Base-by-base conservation (phyloP, 2,113 vertebrate species). In the Platysteira castanea region DNA sequence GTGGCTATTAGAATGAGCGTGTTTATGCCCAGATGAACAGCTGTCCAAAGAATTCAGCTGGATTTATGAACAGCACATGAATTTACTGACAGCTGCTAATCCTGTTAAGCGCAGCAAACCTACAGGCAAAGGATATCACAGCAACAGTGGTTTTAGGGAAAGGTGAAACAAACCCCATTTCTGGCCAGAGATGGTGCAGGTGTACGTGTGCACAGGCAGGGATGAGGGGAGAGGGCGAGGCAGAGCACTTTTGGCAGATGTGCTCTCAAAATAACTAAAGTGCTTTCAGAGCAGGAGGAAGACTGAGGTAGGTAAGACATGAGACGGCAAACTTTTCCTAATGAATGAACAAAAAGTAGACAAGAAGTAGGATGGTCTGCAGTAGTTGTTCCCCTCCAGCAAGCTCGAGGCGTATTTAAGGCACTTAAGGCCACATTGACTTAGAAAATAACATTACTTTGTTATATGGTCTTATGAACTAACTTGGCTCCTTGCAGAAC, bases 401-500 rank as follows among this genome's bases (percentile, higher is more conserved):
- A 65, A 74, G 84, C 95, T 97, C 11, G 0, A 93, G 96, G 93
- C 67, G 15, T 54, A 91, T 95, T 97, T 96, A 89, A 96, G 81
- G 96, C 90, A 95, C 70, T 96, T 95, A 97, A 95, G 84, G 90
- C 71, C 90, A 94, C 71, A 86, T 86, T 90, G 92, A 3, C 90
- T 92, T 91, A 94, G 57, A 92, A 96, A 97, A 95, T 92, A 96
- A 71, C 94, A 88, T 95, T 52, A 73, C 91, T 97, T 96, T 97
- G 89, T 97, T 97, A 91, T 86, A 0, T 75, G 81, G 92, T 96
- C 85, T 94, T 91, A 91, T 37, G 91, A 93, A 91, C 88, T 97
- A 96, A 96, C 89, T 94, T 96, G 76, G 73, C 76, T 95, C 95
- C 88, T 96, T 96, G 86, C 73, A 96, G 96, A 97, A 97, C 91